Percentiles rank a stretch among this genome's conserved stretches.
These are phyloP conservation scores for Ochotona curzoniae DNA, from an alignment of 2,113 vertebrate genomes.

Conservation along the genomic window DNA sequence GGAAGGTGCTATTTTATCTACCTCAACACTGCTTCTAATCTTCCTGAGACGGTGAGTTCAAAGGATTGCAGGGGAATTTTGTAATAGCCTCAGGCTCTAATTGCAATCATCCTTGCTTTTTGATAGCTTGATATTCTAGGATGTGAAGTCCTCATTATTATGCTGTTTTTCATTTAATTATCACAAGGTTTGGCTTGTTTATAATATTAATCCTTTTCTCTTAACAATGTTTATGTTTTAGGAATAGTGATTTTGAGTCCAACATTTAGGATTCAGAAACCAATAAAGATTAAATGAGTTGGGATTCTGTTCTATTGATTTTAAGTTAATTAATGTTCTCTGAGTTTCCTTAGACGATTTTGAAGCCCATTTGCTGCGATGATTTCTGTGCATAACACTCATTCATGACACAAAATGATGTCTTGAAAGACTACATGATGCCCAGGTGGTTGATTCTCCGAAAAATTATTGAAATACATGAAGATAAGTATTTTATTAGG, in stretches of 20 bases:
- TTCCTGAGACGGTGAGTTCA: background rate
- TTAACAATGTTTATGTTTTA: conserved; percentile 12
- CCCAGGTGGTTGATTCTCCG: conserved; percentile 53
- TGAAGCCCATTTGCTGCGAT: background rate
- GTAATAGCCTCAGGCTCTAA: background rate
- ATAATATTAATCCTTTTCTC: background rate
- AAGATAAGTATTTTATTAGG: conserved; percentile 30
- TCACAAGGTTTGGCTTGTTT: background rate
- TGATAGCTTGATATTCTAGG: background rate
- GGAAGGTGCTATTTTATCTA: background rate
- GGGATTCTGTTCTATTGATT: background rate
- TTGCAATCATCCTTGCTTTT: conserved; percentile 41
- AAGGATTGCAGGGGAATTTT: background rate
- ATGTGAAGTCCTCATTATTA: background rate
- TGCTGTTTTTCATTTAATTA: background rate
- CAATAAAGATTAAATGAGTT: background rate
- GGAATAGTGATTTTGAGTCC: background rate
- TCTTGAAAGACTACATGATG: conserved; percentile 15
- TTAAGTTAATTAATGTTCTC: background rate
- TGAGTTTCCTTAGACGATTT: conserved; percentile 2
- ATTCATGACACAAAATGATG: conserved; percentile 64
- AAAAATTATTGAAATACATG: conserved; percentile 61
- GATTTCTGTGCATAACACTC: conserved; percentile 53
- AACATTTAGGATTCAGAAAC: background rate
- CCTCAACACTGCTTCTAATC: background rate